Base-by-base conservation (phyloP, 2,888 invertebrate species). In the Troilus luridus region DNA sequence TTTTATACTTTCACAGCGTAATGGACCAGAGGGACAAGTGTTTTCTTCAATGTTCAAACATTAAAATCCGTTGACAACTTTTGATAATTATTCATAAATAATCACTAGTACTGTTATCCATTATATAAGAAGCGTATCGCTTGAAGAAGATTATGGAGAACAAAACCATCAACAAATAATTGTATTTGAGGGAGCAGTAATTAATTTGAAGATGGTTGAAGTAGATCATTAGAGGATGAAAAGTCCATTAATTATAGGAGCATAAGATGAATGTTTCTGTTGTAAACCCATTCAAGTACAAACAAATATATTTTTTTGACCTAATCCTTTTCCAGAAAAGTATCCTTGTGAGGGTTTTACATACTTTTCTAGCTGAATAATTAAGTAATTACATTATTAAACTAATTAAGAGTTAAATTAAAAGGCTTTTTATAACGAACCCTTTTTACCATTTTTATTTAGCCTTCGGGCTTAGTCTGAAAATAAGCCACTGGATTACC, bases 151-250 rank as follows among this genome's bases (percentile, higher is more conserved):
- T 41, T 41, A 41, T 41, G 41, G 41, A 41, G 14, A 59, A 59
- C 59, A 59, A 59, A 24, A 24, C 12, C 5, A 24, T n/a, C 0
- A 67, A 67, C 5, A 24, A 67, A 67, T 24, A 67, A 2, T 24
- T 24, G 1, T 3, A 27, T 14, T 41, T 27, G 17, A 77, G 41
- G 10, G 17, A 77, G 41, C 27, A 12, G 41, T 77, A 77, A 77
- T 77, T 41, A 41, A 77, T 77, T 27, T 41, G 27, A 77, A 77
- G 27, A 27, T 27, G 14, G 67, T 14, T 67, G 67, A 27, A 77
- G 72, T 27, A 41, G 72, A 77, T 77, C 72, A 77, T 77, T 77
- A 77, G 72, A 27, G 41, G 72, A 41, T 77, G 72, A 41, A 77
- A 77, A 77, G 27, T 41, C 72, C 72, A 77, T 77, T 77, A 77